Evolutionary conservation across 2,113 vertebrate genomes (phyloP).

Genomic region (Myocastor coypus): DNA sequence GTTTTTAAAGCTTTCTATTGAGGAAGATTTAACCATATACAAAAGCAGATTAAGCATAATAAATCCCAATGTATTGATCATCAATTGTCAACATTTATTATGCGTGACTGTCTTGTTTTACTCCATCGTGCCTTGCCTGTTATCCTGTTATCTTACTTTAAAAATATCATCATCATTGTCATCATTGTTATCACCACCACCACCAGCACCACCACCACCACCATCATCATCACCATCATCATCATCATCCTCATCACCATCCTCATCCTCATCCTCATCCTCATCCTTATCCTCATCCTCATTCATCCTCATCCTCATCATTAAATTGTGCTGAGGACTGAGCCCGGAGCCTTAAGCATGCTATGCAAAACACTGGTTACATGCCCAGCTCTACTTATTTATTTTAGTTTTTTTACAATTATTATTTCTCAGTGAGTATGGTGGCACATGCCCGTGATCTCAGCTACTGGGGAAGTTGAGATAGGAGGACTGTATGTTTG

Average conservation of each 20-base stretch:
- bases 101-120: not conserved
- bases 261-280: not conserved
- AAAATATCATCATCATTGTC: not conserved
- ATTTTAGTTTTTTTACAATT: not conserved
- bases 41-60: not conserved
- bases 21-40: conserved; percentile 6
- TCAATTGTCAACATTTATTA: not conserved
- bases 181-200: too few species aligned
- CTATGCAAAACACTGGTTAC: not conserved
- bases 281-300: not conserved
- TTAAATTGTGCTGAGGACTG: not conserved
- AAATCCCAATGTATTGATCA: not conserved
- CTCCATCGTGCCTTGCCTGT: not conserved
- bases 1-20: conserved; percentile 22
- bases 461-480: not conserved
- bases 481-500: not conserved
- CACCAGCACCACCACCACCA: not conserved
- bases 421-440: not conserved
- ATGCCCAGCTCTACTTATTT: not conserved
- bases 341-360: not conserved
- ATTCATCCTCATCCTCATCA: not conserved
- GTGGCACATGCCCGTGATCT: not conserved
- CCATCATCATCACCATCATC: not conserved
- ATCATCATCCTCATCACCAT: not conserved
- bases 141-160: not conserved